phyloP scores from a whole-genome alignment of 2,797 vertebrate species.

The Orientallactaga sibirica region DNA sequence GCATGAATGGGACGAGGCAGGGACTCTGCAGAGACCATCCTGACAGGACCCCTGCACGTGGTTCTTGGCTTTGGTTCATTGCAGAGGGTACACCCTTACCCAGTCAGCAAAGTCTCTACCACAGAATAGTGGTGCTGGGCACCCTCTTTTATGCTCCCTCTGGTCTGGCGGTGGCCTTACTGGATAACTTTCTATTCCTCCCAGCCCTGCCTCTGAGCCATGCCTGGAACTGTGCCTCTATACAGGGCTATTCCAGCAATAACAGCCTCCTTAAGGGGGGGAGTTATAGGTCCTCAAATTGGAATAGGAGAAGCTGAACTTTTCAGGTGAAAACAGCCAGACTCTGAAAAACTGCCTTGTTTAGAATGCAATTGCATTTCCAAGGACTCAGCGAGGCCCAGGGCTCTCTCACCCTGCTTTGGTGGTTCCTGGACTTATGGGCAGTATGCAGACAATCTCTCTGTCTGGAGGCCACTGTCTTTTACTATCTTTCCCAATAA shows the following conservation, averaged over 20 bases:
- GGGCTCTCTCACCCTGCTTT: background rate
- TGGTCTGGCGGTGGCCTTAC: accelerated
- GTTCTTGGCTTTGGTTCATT: background rate
- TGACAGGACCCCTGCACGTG: accelerated
- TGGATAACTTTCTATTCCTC: background rate
- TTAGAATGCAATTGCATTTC: background rate
- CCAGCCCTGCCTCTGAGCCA: background rate
- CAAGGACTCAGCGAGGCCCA: background rate
- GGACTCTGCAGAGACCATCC: background rate
- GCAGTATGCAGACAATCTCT: background rate
- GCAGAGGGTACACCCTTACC: background rate
- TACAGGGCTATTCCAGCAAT: background rate
- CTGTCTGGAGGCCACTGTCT: background rate
- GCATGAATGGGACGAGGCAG: background rate
- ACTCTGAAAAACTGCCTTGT: background rate
- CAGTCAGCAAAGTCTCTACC: background rate
- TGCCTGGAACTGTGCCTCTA: accelerated
- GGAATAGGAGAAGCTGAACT: background rate
- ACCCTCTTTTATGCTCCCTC: background rate
- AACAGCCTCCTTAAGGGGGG: background rate
- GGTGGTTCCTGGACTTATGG: background rate
- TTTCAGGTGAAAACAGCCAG: background rate
- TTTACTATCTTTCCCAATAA: slow-evolving; percentile 71
- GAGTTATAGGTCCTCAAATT: background rate
- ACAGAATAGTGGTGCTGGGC: accelerated